phyloP scores from a whole-genome alignment of 2,113 vertebrate species.

The Bos indicus region DNA sequence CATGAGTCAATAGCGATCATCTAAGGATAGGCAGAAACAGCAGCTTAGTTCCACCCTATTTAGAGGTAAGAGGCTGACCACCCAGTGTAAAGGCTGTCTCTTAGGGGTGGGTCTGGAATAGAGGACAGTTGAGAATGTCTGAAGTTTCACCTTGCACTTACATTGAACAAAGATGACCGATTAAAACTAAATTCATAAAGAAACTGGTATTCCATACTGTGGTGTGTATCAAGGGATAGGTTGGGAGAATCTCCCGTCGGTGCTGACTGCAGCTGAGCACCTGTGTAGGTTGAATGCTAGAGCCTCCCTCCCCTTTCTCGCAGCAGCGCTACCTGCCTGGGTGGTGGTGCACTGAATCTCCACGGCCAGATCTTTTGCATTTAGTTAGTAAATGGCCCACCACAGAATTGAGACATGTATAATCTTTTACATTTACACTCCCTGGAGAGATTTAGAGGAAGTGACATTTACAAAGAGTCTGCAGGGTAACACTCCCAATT shows the following conservation, averaged over 20 bases:
- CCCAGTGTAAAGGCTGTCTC: not conserved
- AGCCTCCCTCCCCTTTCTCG: constrained; percentile 10
- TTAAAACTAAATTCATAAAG: not conserved
- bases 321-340: not conserved
- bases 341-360: constrained; percentile 52
- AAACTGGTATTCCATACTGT: not conserved
- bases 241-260: not conserved
- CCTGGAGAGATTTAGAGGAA: not conserved
- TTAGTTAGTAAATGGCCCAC: constrained; percentile 29
- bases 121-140: not conserved
- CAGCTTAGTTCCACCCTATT: not conserved
- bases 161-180: not conserved
- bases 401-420: not conserved
- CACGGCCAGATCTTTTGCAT: constrained; percentile 49
- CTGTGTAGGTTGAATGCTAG: not conserved
- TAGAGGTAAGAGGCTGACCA: not conserved
- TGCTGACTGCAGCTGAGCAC: not conserved
- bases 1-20: not conserved
- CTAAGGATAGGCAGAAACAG: not conserved
- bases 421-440: constrained; percentile 11
- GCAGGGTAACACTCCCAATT: not conserved
- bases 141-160: not conserved
- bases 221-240: not conserved
- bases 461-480: constrained; percentile 17
- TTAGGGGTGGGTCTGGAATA: not conserved